These are phyloP conservation scores for Hecatera dysodea DNA, from an alignment of 2,888 invertebrate species.

Conservation along the genomic window DNA sequence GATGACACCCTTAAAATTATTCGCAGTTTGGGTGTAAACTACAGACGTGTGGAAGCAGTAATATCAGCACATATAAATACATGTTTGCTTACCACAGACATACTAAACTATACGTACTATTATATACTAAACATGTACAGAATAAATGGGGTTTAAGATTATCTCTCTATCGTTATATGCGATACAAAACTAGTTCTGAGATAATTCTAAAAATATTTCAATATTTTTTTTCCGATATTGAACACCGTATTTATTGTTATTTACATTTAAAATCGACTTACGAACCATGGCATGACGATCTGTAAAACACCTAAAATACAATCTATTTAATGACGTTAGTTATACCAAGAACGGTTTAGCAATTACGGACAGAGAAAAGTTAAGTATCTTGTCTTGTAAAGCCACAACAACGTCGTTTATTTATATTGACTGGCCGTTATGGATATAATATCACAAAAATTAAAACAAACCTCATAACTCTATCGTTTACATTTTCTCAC, in stretches of 20 bases:
- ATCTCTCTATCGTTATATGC: slow-evolving; percentile 71
- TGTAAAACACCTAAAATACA: slow-evolving; percentile 47
- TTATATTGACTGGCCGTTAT: slow-evolving; percentile 13
- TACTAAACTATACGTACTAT: slow-evolving; percentile 63
- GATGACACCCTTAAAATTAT: slow-evolving; percentile 9
- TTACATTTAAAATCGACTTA: slow-evolving; percentile 70
- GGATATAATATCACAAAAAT: slow-evolving; percentile 10
- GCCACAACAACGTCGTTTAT: slow-evolving; percentile 9
- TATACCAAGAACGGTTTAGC: slow-evolving; percentile 53
- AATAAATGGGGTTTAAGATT: slow-evolving; percentile 78
- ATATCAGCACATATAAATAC: slow-evolving; percentile 54
- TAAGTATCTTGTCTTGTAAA: slow-evolving; percentile 38
- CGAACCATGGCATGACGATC: slow-evolving; percentile 48
- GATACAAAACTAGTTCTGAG: slow-evolving; percentile 80
- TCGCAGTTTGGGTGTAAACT: slow-evolving; percentile 25
- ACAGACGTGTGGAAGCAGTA: slow-evolving; percentile 33
- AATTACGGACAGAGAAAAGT: slow-evolving; percentile 56
- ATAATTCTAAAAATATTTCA: slow-evolving; percentile 71
- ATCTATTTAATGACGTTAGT: slow-evolving; percentile 51
- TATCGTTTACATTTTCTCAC: slow-evolving; percentile 28
- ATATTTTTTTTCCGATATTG: slow-evolving; percentile 72
- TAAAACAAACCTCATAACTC: slow-evolving; percentile 1
- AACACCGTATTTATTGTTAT: slow-evolving; percentile 79
- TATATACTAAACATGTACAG: slow-evolving; percentile 67
- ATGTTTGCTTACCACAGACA: slow-evolving; percentile 59